These are phyloP conservation scores for Drosophila rubida DNA, from an alignment of 2,888 invertebrate genomes.

Conservation along the genomic window DNA sequence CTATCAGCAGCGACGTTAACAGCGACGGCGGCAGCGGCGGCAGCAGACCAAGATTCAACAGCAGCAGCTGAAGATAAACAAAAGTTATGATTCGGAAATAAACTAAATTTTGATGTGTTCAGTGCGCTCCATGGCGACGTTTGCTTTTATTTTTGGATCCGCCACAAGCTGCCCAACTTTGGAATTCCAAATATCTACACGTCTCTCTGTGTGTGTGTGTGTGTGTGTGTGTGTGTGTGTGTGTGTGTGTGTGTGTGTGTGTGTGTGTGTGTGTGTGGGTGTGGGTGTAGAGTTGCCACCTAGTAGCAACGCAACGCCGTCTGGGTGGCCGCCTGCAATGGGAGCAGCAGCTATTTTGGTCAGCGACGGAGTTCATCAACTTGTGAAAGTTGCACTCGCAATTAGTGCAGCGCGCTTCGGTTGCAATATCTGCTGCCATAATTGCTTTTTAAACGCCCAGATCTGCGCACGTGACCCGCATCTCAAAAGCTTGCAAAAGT, in stretches of 20 bases:
- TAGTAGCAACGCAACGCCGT: not conserved
- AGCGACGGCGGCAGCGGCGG: conserved; percentile 14
- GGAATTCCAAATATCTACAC: conserved; percentile 48
- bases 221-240: not conserved
- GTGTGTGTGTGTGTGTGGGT: not conserved
- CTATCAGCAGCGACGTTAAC: conserved; percentile 19
- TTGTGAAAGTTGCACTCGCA: conserved; percentile 20
- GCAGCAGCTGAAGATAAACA: conserved; percentile 65
- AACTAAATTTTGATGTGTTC: conserved; percentile 70
- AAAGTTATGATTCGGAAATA: conserved; percentile 77
- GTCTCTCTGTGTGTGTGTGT: not conserved
- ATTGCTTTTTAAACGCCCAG: conserved; percentile 26
- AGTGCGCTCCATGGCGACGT: conserved; percentile 50
- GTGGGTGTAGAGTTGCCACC: not conserved
- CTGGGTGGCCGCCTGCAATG: conserved; percentile 26
- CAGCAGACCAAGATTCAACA: conserved; percentile 14
- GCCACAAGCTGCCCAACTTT: conserved; percentile 32
- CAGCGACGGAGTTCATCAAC: conserved; percentile 19
- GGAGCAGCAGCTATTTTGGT: conserved; percentile 9
- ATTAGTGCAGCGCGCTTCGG: conserved; percentile 28
- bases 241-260: not conserved
- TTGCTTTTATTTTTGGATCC: conserved; percentile 47
- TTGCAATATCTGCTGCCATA: conserved; percentile 17
- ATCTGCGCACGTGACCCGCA: conserved; percentile 15
- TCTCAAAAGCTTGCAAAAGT: conserved; percentile 8